A percentile compares a stretch with the other conserved stretches of the same genome.
Evolutionary conservation across 1,140 invertebrate genomes (phyloP).

Genomic region (Trichogramma pretiosum): DNA sequence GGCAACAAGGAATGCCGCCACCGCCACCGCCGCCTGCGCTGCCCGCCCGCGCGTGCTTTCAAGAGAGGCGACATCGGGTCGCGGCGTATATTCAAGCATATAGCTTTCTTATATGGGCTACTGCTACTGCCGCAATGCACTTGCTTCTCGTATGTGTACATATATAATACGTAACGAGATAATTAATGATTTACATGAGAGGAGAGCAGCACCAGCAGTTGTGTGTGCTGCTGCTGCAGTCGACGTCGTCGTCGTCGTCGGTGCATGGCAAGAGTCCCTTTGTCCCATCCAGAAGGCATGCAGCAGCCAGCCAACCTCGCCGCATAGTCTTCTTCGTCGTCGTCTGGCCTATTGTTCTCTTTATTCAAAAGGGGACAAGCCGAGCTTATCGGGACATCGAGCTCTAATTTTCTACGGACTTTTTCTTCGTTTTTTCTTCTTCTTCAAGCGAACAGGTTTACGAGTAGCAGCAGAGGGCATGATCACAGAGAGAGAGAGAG

Average conservation of each 20-base stretch:
- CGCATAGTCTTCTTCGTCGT: neutral
- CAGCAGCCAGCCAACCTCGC: no score
- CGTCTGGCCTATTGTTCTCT: conserved; percentile 10
- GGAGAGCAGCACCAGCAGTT: no score
- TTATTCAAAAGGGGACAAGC: no score
- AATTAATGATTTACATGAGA: conserved; percentile 42
- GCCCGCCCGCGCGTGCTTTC: conserved; percentile 20
- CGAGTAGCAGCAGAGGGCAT: no score
- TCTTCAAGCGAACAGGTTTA: neutral
- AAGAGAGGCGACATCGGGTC: conserved; percentile 20
- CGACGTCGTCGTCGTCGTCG: no score
- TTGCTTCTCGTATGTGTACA: no score
- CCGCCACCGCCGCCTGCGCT: conserved; percentile 27
- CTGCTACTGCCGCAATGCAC: neutral
- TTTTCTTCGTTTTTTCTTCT: neutral
- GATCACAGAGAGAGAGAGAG: no score
- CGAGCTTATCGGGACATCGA: neutral
- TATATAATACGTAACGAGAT: conserved; percentile 38
- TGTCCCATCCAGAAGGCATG: no score
- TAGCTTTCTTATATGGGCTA: neutral
- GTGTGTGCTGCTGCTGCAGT: no score
- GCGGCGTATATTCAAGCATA: no score
- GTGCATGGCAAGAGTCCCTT: neutral
- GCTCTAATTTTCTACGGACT: conserved; percentile 9
- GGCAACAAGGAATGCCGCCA: conserved; percentile 36